Evolutionary conservation across 1,140 invertebrate species (phyloP).

Genomic region (Scaptodrosophila lebanonensis): DNA sequence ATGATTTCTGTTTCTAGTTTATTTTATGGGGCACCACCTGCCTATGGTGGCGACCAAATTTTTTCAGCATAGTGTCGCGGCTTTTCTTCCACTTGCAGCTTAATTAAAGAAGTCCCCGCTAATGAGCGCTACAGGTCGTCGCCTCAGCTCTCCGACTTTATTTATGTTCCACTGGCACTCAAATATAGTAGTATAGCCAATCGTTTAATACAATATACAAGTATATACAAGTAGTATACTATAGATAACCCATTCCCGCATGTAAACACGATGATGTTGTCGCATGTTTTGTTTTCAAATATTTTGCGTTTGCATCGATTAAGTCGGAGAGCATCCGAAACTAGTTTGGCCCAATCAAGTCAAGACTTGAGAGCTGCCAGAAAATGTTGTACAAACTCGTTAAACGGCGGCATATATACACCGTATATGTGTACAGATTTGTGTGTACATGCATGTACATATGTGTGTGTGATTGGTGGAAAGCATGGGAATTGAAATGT

Average conservation of each 20-base stretch:
- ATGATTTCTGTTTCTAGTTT: too few species aligned
- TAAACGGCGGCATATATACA: constrained; percentile 35
- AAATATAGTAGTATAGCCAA: too few species aligned
- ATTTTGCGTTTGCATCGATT: constrained; percentile 62
- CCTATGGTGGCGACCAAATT: not conserved
- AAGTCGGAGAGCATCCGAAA: constrained; percentile 31
- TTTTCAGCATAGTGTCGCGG: constrained; percentile 10
- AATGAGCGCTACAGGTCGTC: constrained; percentile 58
- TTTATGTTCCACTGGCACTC: constrained; percentile 49
- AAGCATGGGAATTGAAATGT: constrained; percentile 67
- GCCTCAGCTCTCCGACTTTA: constrained; percentile 36
- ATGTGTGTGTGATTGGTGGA: not conserved
- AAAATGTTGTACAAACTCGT: constrained; percentile 16
- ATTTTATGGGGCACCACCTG: constrained; percentile 17
- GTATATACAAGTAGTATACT: too few species aligned
- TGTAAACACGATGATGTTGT: too few species aligned
- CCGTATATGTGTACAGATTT: constrained; percentile 27
- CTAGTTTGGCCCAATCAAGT: constrained; percentile 37
- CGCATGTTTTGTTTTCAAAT: constrained; percentile 64
- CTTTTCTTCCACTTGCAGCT: not conserved
- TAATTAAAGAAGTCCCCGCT: constrained; percentile 16
- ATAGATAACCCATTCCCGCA: too few species aligned
- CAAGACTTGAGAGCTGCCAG: constrained; percentile 2
- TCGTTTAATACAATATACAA: too few species aligned
- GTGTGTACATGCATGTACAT: constrained; percentile 1